A percentile compares a stretch with the other conserved stretches of the same genome.
These are phyloP conservation scores for Callospermophilus lateralis DNA, from an alignment of 2,113 vertebrate species.

Conservation along the genomic window DNA sequence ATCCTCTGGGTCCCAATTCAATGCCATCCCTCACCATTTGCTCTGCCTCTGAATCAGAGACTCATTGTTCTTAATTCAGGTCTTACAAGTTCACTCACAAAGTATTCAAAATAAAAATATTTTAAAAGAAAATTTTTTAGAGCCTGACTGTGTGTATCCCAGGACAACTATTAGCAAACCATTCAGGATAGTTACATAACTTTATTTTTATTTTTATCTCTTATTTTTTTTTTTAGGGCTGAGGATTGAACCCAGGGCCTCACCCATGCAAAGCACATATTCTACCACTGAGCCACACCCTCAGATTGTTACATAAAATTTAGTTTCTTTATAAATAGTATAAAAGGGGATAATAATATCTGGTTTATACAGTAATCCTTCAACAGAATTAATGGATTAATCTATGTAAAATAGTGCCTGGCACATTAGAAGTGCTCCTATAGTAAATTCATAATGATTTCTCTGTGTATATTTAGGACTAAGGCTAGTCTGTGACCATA, in stretches of 20 bases:
- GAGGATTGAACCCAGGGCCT: no score
- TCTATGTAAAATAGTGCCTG: neutral
- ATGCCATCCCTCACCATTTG: accelerated
- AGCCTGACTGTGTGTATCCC: neutral
- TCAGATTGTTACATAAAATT: neutral
- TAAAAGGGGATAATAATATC: neutral
- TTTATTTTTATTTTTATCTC: neutral
- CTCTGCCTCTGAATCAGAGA: neutral
- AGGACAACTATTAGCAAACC: neutral
- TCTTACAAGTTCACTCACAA: neutral
- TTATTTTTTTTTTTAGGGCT: neutral
- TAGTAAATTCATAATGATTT: neutral
- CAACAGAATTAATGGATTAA: neutral
- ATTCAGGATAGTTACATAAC: neutral
- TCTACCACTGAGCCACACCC: neutral
- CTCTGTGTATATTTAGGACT: neutral
- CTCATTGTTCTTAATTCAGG: neutral
- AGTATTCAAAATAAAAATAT: neutral
- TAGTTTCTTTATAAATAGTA: neutral
- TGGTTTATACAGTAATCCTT: neutral
- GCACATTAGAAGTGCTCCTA: neutral
- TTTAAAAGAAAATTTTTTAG: neutral
- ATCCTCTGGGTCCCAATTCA: neutral
- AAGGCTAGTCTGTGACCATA: neutral
- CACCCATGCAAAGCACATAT: neutral